Evolutionary conservation across 2,888 invertebrate species (phyloP).

Genomic region (Gastracanthus pulcherrimus): DNA sequence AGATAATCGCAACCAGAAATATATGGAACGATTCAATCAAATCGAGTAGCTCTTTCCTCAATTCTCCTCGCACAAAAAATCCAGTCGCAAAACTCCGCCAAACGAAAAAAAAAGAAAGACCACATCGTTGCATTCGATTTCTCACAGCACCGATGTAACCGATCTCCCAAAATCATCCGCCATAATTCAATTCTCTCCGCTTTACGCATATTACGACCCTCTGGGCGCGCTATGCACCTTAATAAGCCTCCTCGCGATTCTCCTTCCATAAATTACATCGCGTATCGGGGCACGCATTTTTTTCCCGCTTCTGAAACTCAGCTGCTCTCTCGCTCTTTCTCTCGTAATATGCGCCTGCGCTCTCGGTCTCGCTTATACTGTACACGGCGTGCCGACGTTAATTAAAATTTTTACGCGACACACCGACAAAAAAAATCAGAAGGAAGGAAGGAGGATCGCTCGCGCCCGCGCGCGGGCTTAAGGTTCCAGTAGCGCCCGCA

Average conservation of each 20-base stretch:
- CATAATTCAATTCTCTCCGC: no score
- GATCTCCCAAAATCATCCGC: no score
- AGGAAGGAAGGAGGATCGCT: background rate
- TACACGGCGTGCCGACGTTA: slow-evolving; percentile 54
- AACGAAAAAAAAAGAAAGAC: background rate
- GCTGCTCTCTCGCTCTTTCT: background rate
- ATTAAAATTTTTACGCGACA: slow-evolving; percentile 59
- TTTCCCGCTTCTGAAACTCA: background rate
- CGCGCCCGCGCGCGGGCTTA: slow-evolving; percentile 12
- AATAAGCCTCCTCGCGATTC: background rate
- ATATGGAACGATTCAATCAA: background rate
- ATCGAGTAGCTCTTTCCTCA: no score
- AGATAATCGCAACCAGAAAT: background rate
- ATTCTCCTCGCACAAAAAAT: background rate
- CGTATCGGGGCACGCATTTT: background rate
- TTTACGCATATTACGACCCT: background rate
- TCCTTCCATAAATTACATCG: background rate
- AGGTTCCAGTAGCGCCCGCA: background rate
- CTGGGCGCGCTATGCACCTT: background rate
- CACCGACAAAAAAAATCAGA: slow-evolving; percentile 2
- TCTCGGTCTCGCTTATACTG: background rate
- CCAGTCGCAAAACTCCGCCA: background rate
- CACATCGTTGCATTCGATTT: no score
- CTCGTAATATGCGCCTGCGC: background rate
- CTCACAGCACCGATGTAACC: no score